Evolutionary conservation across 2,888 invertebrate genomes (phyloP), one percentile per base, ranked within the genome.

Genomic region (Meiosimyza platycephala): DNA sequence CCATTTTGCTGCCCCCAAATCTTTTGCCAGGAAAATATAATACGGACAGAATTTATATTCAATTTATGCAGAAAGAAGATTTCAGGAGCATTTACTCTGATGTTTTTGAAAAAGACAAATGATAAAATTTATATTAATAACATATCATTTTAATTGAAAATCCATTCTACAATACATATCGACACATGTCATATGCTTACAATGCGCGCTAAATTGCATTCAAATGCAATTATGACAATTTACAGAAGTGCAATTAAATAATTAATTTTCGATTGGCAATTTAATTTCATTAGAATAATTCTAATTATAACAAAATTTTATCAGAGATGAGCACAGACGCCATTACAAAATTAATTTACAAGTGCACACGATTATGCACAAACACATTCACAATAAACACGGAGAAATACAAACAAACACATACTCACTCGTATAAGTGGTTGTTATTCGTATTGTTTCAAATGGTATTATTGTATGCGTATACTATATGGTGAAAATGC

Each of bases 281-380:
- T 84, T 84, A 79, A 79, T 79, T 79, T 78, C 77, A 79, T 79
- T 79, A 79, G 77, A 80, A 82, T 83, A 81, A 84, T 84, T 82
- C 84, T 83, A 84, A 84, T 84, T 84, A 84, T 80, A 80, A 78
- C 79, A 16, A 55, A 40, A 50, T 63, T 40, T 54, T 70, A 70
- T 70, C 70, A 54, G 63, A 54, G 70, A 70, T 70, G 62, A 70
- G 70, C 67, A 72, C 76, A 71, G 71, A 77, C 77, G 77, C 78
- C 79, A 81, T 81, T 81, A 79, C 79, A 74, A 78, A 82, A 80
- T 80, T 80, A 81, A 82, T 81, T 70, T 69, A 48, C 33, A 51
- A 22, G n/a, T 63, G 47, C 63, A 63, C n/a, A n/a, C 5, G 9
- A 40, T 12, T 7, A 48, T 12, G 15, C 9, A 63, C 47, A 28